Conservation (phyloP, 2,797 vertebrate genomes). For the Bryconaethiops microstoma region DNA sequence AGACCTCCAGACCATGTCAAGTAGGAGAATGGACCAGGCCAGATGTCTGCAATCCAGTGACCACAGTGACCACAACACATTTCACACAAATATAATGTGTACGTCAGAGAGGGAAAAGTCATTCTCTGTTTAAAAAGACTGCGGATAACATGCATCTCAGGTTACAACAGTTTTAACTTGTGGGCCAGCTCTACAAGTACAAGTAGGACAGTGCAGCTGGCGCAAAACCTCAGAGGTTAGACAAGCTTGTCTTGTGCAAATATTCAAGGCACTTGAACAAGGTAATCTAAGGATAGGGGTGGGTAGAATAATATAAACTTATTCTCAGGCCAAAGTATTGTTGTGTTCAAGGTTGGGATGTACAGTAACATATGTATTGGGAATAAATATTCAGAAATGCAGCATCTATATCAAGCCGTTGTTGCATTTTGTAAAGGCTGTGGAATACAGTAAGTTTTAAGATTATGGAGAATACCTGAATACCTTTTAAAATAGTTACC, state of each 20-base stretch:
- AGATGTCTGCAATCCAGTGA: constrained; percentile 30
- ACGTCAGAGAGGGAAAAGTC: background rate
- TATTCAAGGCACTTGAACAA: background rate
- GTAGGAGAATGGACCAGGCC: constrained; percentile 22
- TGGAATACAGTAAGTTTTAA: no score
- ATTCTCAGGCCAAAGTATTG: background rate
- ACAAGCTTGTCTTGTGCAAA: background rate
- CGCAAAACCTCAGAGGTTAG: background rate
- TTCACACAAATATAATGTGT: constrained; percentile 18
- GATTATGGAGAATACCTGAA: no score
- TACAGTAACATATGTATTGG: no score
- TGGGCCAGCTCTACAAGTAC: background rate
- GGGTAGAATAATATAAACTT: background rate
- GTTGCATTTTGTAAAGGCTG: no score
- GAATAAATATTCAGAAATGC: no score
- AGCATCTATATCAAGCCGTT: no score
- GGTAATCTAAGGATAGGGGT: background rate
- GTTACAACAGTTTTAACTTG: background rate
- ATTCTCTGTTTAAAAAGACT: background rate
- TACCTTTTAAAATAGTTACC: no score
- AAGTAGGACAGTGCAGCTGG: background rate
- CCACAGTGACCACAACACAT: constrained; percentile 11
- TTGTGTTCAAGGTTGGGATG: background rate
- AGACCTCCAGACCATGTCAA: constrained; percentile 11
- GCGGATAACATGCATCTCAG: background rate